These are phyloP conservation scores for Elaeidobius kamerunicus DNA, from an alignment of 2,888 invertebrate species.

Conservation along the genomic window DNA sequence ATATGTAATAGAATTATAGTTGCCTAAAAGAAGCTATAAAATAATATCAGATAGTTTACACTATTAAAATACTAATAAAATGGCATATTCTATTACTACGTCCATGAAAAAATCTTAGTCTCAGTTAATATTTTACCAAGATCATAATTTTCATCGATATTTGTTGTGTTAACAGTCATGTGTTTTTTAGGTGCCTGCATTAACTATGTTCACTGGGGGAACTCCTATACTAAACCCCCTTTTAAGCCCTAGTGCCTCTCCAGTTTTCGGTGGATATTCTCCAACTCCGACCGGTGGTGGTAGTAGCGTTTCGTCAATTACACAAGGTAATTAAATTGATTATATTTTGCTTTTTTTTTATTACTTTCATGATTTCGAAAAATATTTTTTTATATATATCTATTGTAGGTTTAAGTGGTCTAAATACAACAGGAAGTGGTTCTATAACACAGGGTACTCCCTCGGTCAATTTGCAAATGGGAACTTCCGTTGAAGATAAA, in stretches of 20 bases:
- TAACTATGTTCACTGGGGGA: constrained; percentile 42
- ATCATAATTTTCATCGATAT: no score
- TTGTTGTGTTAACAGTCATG: no score
- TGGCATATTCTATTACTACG: no score
- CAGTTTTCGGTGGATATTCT: constrained; percentile 43
- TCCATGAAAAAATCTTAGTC: no score
- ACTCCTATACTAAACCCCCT: constrained; percentile 43
- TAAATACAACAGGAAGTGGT: constrained; percentile 62
- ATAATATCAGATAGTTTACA: no score
- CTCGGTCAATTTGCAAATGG: constrained; percentile 44
- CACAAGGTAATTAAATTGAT: constrained; percentile 53
- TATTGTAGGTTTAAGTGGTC: constrained; percentile 62
- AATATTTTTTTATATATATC: no score
- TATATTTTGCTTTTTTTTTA: constrained; percentile 7
- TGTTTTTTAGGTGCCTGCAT: constrained; percentile 39
- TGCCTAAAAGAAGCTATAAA: no score
- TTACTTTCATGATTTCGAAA: no score
- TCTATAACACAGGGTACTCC: constrained; percentile 76
- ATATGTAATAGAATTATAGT: no score
- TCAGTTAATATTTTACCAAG: no score
- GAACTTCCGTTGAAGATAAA: constrained; percentile 44
- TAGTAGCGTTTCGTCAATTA: constrained; percentile 54
- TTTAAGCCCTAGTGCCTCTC: constrained; percentile 43
- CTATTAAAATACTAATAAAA: no score
- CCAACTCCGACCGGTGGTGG: constrained; percentile 39